Percentiles rank a stretch among this genome's conserved stretches.
phyloP scores from a whole-genome alignment of 2,797 vertebrate species.

The Halcyon badia region DNA sequence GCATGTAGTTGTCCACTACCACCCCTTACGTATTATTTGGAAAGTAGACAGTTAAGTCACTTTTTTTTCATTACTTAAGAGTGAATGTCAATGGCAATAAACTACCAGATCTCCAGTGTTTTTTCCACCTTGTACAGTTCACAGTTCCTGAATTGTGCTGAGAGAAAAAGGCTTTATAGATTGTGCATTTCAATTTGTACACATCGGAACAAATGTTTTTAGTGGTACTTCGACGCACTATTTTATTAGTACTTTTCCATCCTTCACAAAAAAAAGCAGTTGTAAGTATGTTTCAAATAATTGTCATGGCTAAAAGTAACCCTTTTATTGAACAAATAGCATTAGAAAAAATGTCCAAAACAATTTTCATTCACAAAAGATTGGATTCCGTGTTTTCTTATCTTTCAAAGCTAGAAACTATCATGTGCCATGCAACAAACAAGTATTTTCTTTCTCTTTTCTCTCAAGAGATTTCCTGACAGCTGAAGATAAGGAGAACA shows the following conservation, averaged over 20 bases:
- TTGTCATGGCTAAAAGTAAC: neutral
- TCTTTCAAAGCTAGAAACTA: neutral
- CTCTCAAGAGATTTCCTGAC: conserved; percentile 96
- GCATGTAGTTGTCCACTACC: neutral
- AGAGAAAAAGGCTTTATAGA: neutral
- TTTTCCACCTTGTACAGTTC: neutral
- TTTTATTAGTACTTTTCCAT: neutral
- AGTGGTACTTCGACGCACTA: neutral
- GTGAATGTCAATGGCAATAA: neutral
- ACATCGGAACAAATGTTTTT: neutral
- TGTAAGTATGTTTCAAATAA: neutral
- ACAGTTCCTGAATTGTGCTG: neutral
- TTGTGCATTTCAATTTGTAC: neutral
- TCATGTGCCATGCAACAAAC: neutral
- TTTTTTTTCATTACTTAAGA: neutral
- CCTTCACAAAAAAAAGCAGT: neutral
- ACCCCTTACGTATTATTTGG: neutral
- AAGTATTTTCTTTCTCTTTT: conserved; percentile 60
- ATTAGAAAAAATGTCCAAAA: neutral
- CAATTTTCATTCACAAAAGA: neutral
- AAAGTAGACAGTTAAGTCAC: neutral
- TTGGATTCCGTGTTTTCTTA: neutral
- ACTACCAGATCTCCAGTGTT: neutral
- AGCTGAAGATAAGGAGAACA: conserved; percentile 95
- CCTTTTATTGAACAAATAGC: neutral